These are phyloP conservation scores for Xenopus laevis DNA, from an alignment of 2,113 vertebrate species.

Conservation along the genomic window DNA sequence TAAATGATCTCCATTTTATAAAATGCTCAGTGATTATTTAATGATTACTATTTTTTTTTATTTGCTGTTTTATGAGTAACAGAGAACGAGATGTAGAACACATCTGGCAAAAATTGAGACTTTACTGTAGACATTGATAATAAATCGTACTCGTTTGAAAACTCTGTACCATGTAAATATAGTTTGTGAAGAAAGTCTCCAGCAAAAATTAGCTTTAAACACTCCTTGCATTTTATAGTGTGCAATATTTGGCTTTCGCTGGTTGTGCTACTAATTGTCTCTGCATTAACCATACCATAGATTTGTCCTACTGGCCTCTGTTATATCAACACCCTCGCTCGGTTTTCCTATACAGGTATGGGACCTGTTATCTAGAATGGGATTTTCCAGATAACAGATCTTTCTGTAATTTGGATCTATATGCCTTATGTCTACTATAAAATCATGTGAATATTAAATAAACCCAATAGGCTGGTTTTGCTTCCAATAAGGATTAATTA, in stretches of 20 bases:
- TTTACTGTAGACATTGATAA: neutral
- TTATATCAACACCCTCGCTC: no score
- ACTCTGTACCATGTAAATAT: neutral
- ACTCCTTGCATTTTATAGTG: neutral
- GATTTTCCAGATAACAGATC: no score
- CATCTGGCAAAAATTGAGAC: neutral
- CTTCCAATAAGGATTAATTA: no score
- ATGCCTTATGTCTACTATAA: no score
- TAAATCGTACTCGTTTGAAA: neutral
- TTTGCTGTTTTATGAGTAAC: constrained; percentile 4
- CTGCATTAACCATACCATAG: neutral
- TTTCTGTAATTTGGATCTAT: no score
- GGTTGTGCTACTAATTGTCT: neutral
- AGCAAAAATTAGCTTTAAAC: neutral
- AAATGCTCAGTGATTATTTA: constrained; percentile 3
- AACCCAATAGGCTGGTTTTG: no score
- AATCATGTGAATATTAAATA: no score
- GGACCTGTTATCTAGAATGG: no score
- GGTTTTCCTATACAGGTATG: no score
- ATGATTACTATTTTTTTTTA: neutral
- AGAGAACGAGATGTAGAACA: neutral
- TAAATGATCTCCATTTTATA: neutral
- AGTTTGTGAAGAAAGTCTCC: neutral
- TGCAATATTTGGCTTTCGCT: neutral
- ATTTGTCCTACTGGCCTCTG: no score